A percentile compares a stretch with the other conserved stretches of the same genome.
phyloP scores from a whole-genome alignment of 2,797 vertebrate species.

The Glyptemys insculpta region DNA sequence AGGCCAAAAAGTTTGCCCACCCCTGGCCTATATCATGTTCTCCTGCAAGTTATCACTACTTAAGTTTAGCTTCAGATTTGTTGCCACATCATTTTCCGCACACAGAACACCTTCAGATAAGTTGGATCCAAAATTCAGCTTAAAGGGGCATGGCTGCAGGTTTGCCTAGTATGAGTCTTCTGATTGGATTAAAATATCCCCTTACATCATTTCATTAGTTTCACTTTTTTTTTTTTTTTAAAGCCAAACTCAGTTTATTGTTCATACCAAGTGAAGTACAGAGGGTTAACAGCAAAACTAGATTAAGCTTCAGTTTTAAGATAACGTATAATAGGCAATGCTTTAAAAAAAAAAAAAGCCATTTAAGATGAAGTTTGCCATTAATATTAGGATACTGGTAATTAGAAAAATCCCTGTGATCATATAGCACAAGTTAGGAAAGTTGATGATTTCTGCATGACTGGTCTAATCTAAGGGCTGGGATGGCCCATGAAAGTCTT shows the following conservation, averaged over 20 bases:
- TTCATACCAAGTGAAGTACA: background rate
- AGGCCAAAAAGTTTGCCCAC: no score
- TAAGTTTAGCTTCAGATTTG: background rate
- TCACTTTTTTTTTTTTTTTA: background rate
- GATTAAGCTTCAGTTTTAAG: conserved; percentile 11
- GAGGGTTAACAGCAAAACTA: background rate
- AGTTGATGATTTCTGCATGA: no score
- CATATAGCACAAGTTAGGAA: background rate
- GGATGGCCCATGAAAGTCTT: background rate
- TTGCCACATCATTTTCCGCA: background rate
- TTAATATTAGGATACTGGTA: background rate
- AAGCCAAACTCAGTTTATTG: background rate
- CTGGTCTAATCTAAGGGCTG: no score
- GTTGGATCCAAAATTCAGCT: rapidly evolving
- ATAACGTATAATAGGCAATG: background rate
- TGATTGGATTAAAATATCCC: background rate
- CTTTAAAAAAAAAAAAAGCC: background rate
- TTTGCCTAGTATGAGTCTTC: background rate
- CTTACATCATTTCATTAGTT: background rate
- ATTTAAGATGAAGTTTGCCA: background rate
- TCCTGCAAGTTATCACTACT: background rate
- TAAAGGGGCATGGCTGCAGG: background rate
- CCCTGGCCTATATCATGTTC: background rate
- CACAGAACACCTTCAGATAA: background rate
- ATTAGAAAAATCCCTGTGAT: background rate